Percentiles rank a stretch among this genome's conserved stretches.
These are phyloP conservation scores for Peromyscus leucopus DNA, from an alignment of 2,113 vertebrate genomes.

Conservation along the genomic window DNA sequence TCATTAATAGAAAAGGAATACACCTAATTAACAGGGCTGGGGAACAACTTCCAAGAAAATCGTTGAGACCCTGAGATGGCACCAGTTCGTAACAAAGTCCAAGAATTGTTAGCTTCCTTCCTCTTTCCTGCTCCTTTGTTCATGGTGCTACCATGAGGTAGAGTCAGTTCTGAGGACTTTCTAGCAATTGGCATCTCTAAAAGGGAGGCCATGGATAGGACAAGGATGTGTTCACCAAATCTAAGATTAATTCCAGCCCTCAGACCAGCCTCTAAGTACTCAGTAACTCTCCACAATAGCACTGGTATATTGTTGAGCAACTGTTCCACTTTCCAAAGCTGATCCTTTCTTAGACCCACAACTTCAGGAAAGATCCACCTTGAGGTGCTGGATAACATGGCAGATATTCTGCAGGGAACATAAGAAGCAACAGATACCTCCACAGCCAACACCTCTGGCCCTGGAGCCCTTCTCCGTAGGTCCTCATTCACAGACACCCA, in stretches of 20 bases:
- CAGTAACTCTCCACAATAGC: not conserved
- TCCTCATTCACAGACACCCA: not conserved
- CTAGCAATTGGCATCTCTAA: not conserved
- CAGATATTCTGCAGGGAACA: not conserved
- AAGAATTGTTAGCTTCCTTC: not conserved
- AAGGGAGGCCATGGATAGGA: not conserved
- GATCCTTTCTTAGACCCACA: not conserved
- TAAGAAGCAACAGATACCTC: not conserved
- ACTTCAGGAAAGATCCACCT: not conserved
- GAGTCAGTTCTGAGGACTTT: not conserved
- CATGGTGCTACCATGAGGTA: not conserved
- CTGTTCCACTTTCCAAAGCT: not conserved
- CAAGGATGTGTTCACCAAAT: not conserved
- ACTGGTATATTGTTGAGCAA: not conserved
- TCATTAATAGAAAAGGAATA: not conserved
- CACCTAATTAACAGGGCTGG: no score
- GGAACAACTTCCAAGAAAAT: not conserved
- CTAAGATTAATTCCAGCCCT: not conserved
- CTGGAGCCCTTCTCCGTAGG: not conserved
- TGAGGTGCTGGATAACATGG: not conserved
- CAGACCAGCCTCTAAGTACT: not conserved
- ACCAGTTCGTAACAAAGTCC: not conserved
- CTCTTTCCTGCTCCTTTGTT: not conserved
- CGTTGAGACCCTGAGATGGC: not conserved
- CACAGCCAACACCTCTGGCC: not conserved